A percentile compares a stretch with the other conserved stretches of the same genome.
Evolutionary conservation across 2,888 invertebrate species (phyloP).

Genomic region (Lasioglossum marginatum): DNA sequence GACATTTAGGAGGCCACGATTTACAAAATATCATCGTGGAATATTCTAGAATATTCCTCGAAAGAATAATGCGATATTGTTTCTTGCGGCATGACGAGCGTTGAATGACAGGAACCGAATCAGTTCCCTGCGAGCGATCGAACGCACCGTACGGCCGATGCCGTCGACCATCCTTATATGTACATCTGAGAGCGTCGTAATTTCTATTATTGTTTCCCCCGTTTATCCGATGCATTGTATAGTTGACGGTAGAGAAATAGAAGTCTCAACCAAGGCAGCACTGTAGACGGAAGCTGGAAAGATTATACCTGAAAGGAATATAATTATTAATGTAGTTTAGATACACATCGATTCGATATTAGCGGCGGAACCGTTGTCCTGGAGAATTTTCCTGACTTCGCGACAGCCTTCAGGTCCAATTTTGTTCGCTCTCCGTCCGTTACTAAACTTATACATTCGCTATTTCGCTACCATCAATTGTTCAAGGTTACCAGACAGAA

Average conservation of each 20-base stretch:
- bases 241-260: slow-evolving; percentile 11
- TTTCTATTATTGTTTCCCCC: background rate
- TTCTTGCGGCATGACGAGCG: no score
- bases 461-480: slow-evolving; percentile 5
- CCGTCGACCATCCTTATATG: no score
- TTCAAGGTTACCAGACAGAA: slow-evolving; percentile 11
- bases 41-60: background rate
- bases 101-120: no score
- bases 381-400: background rate
- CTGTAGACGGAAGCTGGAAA: background rate
- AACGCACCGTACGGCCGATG: no score
- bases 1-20: background rate
- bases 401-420: background rate
- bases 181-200: background rate
- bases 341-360: background rate
- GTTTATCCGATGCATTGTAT: background rate
- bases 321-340: background rate
- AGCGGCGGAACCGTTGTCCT: background rate
- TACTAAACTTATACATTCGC: background rate
- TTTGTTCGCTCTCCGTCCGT: background rate
- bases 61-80: no score
- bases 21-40: background rate
- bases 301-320: background rate
- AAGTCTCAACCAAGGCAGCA: background rate
- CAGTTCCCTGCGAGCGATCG: no score